Percentiles rank a stretch among this genome's conserved stretches.
Conservation (phyloP, 2,113 vertebrate genomes). For the Motacilla alba region DNA sequence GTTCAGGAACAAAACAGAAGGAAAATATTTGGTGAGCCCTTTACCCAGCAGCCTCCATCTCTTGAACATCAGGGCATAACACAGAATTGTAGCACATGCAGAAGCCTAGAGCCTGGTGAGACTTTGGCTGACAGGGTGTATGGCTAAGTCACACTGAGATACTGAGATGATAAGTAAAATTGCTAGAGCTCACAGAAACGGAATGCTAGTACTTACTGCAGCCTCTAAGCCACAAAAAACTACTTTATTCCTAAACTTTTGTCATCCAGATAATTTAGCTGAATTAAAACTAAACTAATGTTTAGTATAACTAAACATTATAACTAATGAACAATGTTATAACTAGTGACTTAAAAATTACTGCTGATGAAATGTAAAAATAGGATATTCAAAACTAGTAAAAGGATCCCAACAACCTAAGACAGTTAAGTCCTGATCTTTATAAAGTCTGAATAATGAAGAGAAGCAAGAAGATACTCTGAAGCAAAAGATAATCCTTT, state of each 20-base stretch:
- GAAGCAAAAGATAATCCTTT: background rate
- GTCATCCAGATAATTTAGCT: background rate
- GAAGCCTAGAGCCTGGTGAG: background rate
- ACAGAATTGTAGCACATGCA: fast-evolving
- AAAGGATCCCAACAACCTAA: background rate
- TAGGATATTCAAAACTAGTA: background rate
- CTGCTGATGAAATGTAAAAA: background rate
- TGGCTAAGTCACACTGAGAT: background rate
- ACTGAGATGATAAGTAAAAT: background rate
- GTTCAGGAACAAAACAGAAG: background rate
- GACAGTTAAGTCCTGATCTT: background rate
- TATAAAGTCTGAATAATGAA: background rate
- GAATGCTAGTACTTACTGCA: background rate
- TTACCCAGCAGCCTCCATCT: background rate
- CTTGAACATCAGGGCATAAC: background rate
- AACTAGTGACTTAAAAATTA: background rate
- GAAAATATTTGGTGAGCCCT: background rate
- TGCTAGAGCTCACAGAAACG: background rate
- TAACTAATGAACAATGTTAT: background rate
- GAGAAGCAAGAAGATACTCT: background rate
- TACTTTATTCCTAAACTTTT: background rate
- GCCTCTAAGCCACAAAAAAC: background rate
- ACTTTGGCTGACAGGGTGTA: background rate
- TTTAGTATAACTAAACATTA: no score
- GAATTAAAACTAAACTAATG: background rate